Conservation (phyloP, 2,888 invertebrate species). For the Diarsia brunnea region DNA sequence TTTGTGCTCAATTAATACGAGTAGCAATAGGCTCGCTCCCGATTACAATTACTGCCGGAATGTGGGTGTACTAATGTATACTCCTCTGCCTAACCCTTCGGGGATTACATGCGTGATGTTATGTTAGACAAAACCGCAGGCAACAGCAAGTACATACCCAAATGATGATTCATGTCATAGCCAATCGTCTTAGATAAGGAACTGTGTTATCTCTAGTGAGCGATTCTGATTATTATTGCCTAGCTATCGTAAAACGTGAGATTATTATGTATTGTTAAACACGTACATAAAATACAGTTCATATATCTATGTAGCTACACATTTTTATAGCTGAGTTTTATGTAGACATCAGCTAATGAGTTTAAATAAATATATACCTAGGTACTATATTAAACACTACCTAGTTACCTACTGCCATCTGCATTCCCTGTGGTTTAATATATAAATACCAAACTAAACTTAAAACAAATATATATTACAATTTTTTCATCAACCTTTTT, state of each 20-base stretch:
- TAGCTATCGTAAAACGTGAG: slow-evolving; percentile 43
- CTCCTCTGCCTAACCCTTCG: too few species aligned
- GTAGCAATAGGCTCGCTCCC: too few species aligned
- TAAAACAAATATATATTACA: too few species aligned
- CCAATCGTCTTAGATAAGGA: slow-evolving; percentile 13
- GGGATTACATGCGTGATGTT: too few species aligned
- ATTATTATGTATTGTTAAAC: slow-evolving; percentile 17
- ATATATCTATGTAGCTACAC: not conserved
- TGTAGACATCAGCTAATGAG: not conserved
- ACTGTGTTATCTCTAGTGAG: slow-evolving; percentile 29
- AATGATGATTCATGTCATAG: slow-evolving; percentile 6
- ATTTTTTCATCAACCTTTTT: too few species aligned
- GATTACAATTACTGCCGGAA: too few species aligned
- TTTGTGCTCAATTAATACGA: too few species aligned
- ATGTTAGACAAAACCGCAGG: not conserved
- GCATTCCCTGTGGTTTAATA: too few species aligned
- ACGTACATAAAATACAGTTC: slow-evolving; percentile 25
- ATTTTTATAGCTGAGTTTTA: not conserved
- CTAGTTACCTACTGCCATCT: too few species aligned
- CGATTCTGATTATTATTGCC: slow-evolving; percentile 25
- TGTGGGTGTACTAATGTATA: too few species aligned
- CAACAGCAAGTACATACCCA: not conserved
- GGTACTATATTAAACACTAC: too few species aligned
- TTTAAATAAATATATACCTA: not conserved
- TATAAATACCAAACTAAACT: too few species aligned